Base-by-base conservation (phyloP, 1,140 invertebrate genomes). In the Orussus abietinus region DNA sequence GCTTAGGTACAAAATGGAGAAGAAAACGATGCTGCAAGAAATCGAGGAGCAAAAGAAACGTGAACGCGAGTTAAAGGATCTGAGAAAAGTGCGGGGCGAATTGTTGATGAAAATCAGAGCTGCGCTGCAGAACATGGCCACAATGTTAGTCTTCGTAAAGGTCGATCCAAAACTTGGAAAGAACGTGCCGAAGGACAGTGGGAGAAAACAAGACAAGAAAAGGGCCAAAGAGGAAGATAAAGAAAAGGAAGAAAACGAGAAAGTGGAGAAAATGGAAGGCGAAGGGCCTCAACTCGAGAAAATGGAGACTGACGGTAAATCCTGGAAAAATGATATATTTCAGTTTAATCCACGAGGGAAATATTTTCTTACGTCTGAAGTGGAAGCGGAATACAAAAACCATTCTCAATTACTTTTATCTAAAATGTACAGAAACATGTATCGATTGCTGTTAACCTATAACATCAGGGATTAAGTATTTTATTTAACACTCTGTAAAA, bases 1-100 rank as follows among this genome's bases (percentile, higher is more conserved):
- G n/a, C n/a, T 19, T 13, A 79, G 78, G 41, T 79, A 78, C 47
- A 69, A 78, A 35, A 36, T 57, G 22, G 64, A 75, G 2, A 80
- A 77, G 49, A 67, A 66, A 17, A 58, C 68, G 21, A 58, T 79
- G 12, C 36, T 59, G 2, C 59, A 70, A 3, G 53, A 76, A 45
- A 69, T 78, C 3, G 51, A 68, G 12, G 55, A 64, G 2, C 64
- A 80, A 45, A 57, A 59, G 10, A 55, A 70, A n/a, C 71, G 74
- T 13, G 67, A 75, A 42, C 43, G 43, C 1, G 51, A 74, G 14
- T 55, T 49, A 2, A 62, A 52, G 9, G 41, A 59, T 6, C 17
- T 43, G 14, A 57, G 46, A 15, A 64, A 64, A 50, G 39, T 13
- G 37, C 47, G 49, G 1, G 61, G 62, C 2, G 42, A 68, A 57